Evolutionary conservation across 53 echinoderm and acorn worm genomes (phyloP), one percentile per base, ranked within the genome.

Genomic region (Echinometra lucunter): DNA sequence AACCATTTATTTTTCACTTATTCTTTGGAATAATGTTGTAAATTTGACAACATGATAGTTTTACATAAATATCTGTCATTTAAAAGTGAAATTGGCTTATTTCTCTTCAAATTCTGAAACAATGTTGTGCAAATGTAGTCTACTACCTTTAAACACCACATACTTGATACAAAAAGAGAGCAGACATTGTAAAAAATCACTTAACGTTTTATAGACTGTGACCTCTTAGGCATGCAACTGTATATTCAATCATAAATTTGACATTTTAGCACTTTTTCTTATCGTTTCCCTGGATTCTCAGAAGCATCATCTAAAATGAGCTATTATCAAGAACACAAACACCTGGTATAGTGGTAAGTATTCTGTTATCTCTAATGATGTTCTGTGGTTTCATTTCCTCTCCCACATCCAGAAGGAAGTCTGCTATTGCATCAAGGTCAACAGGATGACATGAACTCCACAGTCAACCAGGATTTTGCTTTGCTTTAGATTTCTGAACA

Each of bases 351-450:
- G 63, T 63, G 25, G 19, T 6, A 19, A 25, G 63, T 63, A 63
- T 63, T 53, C 6, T 25, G 63, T 63, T 72, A 72, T 72, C 72
- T 72, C 35, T 72, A 15, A 72, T 28, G 28, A 28, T 32, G 35
- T 32, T 6, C 42, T 42, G 18, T 78, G 40, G 40, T 78, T 3
- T 78, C 19, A 5, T 78, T 75, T 37, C 38, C 37, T 17, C 3
- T 75, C 38, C 75, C 75, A 78, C 38, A 78, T 78, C 78, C 78
- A 19, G 6, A 4, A 78, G 78, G 78, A 78, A 78, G 78, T 78
- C 38, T 38, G 23, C 23, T 78, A 78, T 42, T 40, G 17, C 3
- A 78, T 18, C 38, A 78, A 78, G 78, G 78, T 42, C 42, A 18
- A 78, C 78, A 78, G 78, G 78, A 78, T 78, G 42, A 40, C 78